Percentiles rank a stretch among this genome's conserved stretches.
These are phyloP conservation scores for Phaedon cochleariae DNA, from an alignment of 2,888 invertebrate genomes.

Conservation along the genomic window DNA sequence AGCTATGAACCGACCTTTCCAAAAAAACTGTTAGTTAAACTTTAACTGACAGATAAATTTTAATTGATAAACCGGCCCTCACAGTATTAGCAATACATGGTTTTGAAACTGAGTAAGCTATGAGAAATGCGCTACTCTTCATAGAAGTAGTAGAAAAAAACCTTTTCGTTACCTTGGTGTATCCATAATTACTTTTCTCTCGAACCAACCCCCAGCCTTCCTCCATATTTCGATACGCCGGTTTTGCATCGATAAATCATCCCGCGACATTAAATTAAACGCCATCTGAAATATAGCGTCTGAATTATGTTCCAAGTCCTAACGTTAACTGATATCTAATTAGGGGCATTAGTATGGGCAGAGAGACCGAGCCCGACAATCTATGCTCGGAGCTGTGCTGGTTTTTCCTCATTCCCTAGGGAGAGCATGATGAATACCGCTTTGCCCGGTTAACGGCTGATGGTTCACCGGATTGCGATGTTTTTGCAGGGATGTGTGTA, in stretches of 20 bases:
- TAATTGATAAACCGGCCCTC: too few relatives aligned
- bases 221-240: neutral
- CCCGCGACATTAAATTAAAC: neutral
- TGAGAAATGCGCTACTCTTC: too few relatives aligned
- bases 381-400: slow-evolving; percentile 25
- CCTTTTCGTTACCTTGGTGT: too few relatives aligned
- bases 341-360: slow-evolving; percentile 45
- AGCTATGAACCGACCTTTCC: too few relatives aligned
- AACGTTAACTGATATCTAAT: slow-evolving; percentile 47
- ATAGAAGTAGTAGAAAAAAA: too few relatives aligned
- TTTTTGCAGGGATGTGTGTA: slow-evolving; percentile 55
- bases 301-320: slow-evolving; percentile 36
- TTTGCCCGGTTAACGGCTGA: slow-evolving; percentile 50
- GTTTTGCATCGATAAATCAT: neutral
- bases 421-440: slow-evolving; percentile 57
- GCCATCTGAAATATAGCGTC: slow-evolving; percentile 32
- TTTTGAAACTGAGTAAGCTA: too few relatives aligned
- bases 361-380: slow-evolving; percentile 21
- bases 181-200: too few relatives aligned
- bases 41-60: too few relatives aligned
- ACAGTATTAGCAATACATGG: too few relatives aligned
- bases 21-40: too few relatives aligned
- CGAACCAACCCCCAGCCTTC: too few relatives aligned
- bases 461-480: slow-evolving; percentile 54
- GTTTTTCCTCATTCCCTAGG: slow-evolving; percentile 41